Evolutionary conservation across 2,113 vertebrate genomes (phyloP).

Genomic region (Echinops telfairi): DNA sequence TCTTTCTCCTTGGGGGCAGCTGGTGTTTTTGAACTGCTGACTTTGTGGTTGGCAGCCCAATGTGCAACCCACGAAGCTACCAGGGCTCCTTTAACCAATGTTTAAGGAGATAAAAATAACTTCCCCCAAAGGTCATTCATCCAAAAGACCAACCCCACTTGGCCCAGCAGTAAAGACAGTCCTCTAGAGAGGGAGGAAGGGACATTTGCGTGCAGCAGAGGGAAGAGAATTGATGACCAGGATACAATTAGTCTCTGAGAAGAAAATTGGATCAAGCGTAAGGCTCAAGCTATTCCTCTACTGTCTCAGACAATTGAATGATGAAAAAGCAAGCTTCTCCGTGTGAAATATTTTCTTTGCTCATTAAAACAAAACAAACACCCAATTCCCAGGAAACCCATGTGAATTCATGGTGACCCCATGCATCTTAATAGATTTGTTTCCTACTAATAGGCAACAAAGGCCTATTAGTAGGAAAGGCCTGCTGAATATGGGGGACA

Average conservation of each 20-base stretch:
- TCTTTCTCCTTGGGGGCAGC: too few relatives aligned
- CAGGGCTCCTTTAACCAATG: too few relatives aligned
- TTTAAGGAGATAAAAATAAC: constrained; percentile 56
- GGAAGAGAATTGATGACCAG: not conserved
- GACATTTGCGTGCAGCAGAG: not conserved
- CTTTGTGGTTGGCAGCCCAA: too few relatives aligned
- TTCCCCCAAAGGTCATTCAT: not conserved
- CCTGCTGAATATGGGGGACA: too few relatives aligned
- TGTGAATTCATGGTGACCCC: not conserved
- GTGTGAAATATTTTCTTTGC: not conserved
- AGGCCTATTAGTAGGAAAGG: not conserved
- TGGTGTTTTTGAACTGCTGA: too few relatives aligned
- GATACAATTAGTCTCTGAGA: not conserved
- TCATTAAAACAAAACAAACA: not conserved
- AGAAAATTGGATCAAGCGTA: constrained; percentile 24
- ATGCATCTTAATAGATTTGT: not conserved
- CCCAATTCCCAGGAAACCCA: not conserved
- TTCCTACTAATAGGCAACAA: not conserved
- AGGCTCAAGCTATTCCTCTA: not conserved
- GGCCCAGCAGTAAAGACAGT: not conserved
- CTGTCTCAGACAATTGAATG: not conserved
- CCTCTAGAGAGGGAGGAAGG: not conserved
- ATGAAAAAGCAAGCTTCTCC: constrained; percentile 4
- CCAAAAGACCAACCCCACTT: not conserved
- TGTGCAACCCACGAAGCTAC: too few relatives aligned